Conservation (phyloP, 92 coral and sea anemone genomes). For the Desmophyllum pertusum region DNA sequence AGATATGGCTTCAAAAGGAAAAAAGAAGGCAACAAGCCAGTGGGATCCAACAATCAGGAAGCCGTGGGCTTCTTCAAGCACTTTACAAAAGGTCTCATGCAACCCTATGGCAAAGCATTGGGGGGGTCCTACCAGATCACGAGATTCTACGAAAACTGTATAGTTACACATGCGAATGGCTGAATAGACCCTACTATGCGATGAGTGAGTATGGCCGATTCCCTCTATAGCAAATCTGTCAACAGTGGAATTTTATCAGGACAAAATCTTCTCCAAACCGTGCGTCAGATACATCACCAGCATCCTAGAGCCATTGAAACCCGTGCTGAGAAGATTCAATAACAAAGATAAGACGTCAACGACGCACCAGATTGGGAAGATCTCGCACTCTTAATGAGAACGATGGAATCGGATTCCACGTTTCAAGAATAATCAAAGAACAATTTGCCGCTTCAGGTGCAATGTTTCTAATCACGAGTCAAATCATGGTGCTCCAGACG, state of each 20-base stretch:
- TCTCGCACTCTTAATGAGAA: background rate
- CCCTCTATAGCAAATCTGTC: background rate
- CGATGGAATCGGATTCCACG: background rate
- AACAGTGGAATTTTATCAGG: background rate
- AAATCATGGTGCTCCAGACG: background rate
- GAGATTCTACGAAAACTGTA: background rate
- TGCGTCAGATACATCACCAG: background rate
- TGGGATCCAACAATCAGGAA: background rate
- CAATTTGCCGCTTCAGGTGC: background rate
- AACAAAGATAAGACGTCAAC: background rate
- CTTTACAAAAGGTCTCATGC: background rate
- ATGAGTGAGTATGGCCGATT: background rate
- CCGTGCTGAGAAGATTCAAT: background rate
- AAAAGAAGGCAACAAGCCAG: background rate
- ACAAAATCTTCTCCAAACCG: background rate
- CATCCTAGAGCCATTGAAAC: background rate
- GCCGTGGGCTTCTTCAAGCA: background rate
- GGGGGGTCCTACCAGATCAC: background rate
- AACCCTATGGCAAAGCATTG: background rate
- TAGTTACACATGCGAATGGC: conserved; percentile 32
- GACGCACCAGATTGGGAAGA: background rate
- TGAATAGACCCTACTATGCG: background rate
- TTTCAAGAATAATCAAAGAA: too few species aligned
- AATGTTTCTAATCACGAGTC: background rate
- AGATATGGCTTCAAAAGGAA: background rate